Evolutionary conservation across 1,140 invertebrate species (phyloP).

Genomic region (Chymomyza costata): DNA sequence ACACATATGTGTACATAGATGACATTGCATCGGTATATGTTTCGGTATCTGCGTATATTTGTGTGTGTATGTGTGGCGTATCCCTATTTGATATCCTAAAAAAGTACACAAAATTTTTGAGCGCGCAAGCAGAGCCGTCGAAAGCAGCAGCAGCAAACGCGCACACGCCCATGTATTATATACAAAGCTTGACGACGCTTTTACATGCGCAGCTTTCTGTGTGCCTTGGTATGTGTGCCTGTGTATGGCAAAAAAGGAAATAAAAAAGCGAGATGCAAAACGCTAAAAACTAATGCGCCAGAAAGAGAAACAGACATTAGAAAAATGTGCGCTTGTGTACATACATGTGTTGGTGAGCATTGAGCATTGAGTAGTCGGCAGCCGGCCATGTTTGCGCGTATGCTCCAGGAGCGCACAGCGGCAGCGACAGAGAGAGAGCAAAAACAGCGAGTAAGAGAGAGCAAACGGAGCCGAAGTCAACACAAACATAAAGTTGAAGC

Average conservation of each 20-base stretch:
- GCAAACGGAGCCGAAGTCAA: slow-evolving; percentile 1
- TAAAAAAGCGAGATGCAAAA: slow-evolving; percentile 74
- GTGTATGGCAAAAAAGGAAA: slow-evolving; percentile 57
- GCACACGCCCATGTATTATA: slow-evolving; percentile 73
- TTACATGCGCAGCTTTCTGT: slow-evolving; percentile 39
- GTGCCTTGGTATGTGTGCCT: slow-evolving; percentile 15
- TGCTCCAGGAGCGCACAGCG: slow-evolving; percentile 28
- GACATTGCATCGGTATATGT: slow-evolving; percentile 3
- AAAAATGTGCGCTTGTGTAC: slow-evolving; percentile 39
- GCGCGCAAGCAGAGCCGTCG: slow-evolving; percentile 43
- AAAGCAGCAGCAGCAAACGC: slow-evolving; percentile 30
- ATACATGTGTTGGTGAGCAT: slow-evolving; percentile 34
- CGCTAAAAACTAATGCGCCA: slow-evolving; percentile 73
- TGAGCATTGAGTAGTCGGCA: too few species aligned
- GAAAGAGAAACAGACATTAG: slow-evolving; percentile 74
- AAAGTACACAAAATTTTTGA: slow-evolving; percentile 71
- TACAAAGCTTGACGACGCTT: slow-evolving; percentile 44
- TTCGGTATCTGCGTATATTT: slow-evolving; percentile 11
- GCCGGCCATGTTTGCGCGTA: slow-evolving; percentile 33
- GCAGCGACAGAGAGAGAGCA: slow-evolving; percentile 15
- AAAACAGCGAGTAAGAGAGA: slow-evolving; percentile 22
- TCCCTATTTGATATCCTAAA: slow-evolving; percentile 74
- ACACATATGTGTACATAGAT: slow-evolving; percentile 1
- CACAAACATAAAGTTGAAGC: slow-evolving; percentile 3
- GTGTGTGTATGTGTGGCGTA: slow-evolving; percentile 34